Evolutionary conservation across 1,140 invertebrate species (phyloP).

Genomic region (Macrobrachium rosenbergii): DNA sequence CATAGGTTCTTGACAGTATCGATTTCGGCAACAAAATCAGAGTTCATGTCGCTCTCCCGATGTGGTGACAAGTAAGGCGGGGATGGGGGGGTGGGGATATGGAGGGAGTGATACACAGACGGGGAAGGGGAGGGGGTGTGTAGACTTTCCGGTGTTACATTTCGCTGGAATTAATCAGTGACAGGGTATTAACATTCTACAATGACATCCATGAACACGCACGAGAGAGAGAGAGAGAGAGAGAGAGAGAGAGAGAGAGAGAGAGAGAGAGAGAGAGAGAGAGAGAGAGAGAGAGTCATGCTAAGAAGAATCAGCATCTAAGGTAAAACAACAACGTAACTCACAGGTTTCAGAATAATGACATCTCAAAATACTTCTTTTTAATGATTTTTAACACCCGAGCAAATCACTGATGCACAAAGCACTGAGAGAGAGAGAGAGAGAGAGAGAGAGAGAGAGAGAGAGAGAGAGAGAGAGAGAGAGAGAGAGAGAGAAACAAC

Average conservation of each 20-base stretch:
- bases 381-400: no score
- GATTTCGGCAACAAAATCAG: no score
- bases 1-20: no score
- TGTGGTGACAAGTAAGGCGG: no score
- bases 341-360: no score
- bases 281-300: background rate
- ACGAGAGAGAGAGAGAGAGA: background rate
- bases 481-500: slow-evolving; percentile 12
- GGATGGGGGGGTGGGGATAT: no score
- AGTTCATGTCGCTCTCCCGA: no score
- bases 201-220: background rate
- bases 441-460: slow-evolving; percentile 17
- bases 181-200: slow-evolving; percentile 1
- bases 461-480: slow-evolving; percentile 27
- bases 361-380: no score
- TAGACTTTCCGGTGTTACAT: background rate
- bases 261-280: background rate
- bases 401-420: no score
- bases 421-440: background rate
- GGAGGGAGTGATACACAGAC: no score
- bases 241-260: slow-evolving; percentile 1
- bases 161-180: background rate
- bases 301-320: no score
- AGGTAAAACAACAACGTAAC: no score
- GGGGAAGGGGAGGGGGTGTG: background rate